phyloP scores from a whole-genome alignment of 2,797 vertebrate species.

The Harpagifer antarcticus region DNA sequence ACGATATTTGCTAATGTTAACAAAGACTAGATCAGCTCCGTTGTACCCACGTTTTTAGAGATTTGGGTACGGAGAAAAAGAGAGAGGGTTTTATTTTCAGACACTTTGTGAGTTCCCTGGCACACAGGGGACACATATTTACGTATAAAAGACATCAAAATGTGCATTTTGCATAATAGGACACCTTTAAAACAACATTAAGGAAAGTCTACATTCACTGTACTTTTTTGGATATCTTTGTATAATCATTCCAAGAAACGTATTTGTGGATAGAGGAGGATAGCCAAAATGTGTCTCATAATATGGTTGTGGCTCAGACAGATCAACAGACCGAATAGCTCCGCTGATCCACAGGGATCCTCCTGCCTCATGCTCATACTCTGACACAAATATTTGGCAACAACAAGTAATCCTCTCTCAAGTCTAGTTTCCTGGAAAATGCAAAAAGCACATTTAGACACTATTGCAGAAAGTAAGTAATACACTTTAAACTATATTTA shows the following conservation, averaged over 20 bases:
- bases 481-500: not conserved
- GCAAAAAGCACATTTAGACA: constrained; percentile 29
- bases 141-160: too few relatives aligned
- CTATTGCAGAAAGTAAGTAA: not conserved
- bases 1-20: too few relatives aligned
- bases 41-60: too few relatives aligned
- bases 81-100: too few relatives aligned
- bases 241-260: constrained; percentile 39
- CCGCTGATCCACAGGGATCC: constrained; percentile 47
- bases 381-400: constrained; percentile 63
- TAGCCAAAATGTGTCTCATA: constrained; percentile 41
- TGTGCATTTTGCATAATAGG: too few relatives aligned
- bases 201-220: not conserved
- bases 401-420: constrained; percentile 54
- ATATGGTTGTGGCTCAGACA: constrained; percentile 37
- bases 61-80: too few relatives aligned
- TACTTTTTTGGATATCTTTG: constrained; percentile 3
- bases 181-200: too few relatives aligned
- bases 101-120: too few relatives aligned
- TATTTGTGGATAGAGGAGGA: constrained; percentile 13
- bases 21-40: too few relatives aligned
- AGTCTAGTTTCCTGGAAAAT: constrained; percentile 60
- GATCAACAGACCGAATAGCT: constrained; percentile 53
- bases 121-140: too few relatives aligned
- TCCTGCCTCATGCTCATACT: constrained; percentile 35